Evolutionary conservation across 2,888 invertebrate genomes (phyloP), one percentile per base, ranked within the genome.

Genomic region (Hoplodrina ambigua): DNA sequence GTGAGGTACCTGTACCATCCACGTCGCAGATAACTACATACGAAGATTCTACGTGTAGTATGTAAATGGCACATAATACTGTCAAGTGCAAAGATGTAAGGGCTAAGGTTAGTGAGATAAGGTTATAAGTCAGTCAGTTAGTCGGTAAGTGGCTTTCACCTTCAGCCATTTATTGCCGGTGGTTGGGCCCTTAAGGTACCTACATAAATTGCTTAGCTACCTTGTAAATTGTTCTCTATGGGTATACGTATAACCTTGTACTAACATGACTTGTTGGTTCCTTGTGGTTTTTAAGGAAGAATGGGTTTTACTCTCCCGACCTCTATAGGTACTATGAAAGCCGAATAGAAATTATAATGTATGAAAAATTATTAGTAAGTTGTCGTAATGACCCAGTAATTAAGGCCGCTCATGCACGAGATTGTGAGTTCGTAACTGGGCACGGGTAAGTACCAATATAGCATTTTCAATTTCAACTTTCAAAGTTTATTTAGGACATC

Each of bases 41-140:
- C 1, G 37, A 20, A 54, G 13, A 41, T 49, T 8, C 3, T 59
- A 41, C 15, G 17, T 17, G 17, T 25, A 41, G 71, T 65, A 73
- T 62, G 69, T 54, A 54, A 57, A 66, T 78, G 53, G 69, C 75
- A 59, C 33, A 66, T 71, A 63, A 75, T 65, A 71, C 57, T 64
- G 85, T 81, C 80, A 84, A 81, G 80, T 82, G 66, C 71, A 80
- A 70, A 84, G 83, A 81, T 82, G 68, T 75, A 84, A 84, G 81
- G 84, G 83, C 77, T 78, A 81, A 82, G 83, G 85, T 83, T 82
- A 75, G 75, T 61, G 71, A 82, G 84, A 83, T 84, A 81, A 85
- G 83, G 88, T 87, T 85, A 85, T 89, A 88, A 88, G 84, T 88
- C 86, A 88, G 85, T 88, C 86, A 86, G 85, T 88, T 87, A 88